phyloP scores from a whole-genome alignment of 2,888 invertebrate species.

The Noctua janthe region DNA sequence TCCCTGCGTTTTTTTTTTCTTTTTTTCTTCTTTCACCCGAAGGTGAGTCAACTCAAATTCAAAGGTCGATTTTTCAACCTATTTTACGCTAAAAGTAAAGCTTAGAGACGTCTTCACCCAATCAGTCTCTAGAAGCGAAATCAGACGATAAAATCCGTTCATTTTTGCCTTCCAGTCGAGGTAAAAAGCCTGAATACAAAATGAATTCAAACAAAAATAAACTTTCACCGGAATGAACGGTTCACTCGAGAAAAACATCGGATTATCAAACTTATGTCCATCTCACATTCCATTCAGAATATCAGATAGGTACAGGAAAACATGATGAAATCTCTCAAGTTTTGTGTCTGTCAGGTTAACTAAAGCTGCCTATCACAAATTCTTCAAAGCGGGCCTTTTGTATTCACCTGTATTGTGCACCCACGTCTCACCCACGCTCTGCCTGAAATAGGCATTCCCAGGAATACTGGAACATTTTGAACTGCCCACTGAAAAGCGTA shows the following conservation, averaged over 20 bases:
- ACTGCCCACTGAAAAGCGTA: not conserved
- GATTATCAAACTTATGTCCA: not conserved
- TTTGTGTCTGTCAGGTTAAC: not conserved
- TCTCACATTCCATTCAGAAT: not conserved
- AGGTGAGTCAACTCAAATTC: not conserved
- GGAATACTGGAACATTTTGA: not conserved
- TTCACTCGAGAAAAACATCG: not conserved
- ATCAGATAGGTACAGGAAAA: not conserved
- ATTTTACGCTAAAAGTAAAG: too few species aligned
- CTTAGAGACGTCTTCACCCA: too few species aligned
- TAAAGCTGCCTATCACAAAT: not conserved
- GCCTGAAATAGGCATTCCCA: not conserved
- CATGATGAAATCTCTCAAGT: not conserved
- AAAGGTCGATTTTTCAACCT: not conserved
- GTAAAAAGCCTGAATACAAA: too few species aligned
- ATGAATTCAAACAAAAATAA: not conserved
- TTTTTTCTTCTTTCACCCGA: too few species aligned
- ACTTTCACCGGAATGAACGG: not conserved
- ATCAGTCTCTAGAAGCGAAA: too few species aligned
- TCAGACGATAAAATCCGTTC: too few species aligned
- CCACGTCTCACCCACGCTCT: slow-evolving; percentile 21
- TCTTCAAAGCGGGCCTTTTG: not conserved
- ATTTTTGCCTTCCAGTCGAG: too few species aligned
- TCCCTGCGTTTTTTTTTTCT: too few species aligned
- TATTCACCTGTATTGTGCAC: not conserved